Base-by-base conservation (phyloP, 2,888 invertebrate genomes). In the Oscheius onirici region DNA sequence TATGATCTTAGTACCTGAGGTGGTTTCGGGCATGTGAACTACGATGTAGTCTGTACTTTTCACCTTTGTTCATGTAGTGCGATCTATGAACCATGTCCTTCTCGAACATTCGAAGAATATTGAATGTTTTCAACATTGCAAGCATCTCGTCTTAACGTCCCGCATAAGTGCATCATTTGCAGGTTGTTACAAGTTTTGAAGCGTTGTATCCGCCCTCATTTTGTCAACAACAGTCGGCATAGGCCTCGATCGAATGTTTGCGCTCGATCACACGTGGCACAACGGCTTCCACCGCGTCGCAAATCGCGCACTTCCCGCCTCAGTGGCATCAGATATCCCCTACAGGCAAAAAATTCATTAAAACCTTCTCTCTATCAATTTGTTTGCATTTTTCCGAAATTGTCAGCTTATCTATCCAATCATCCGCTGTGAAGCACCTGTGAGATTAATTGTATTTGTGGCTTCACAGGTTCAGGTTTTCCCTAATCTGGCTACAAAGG, bases 151-250 rank as follows among this genome's bases (percentile, higher is more conserved):
- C n/a, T n/a, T n/a, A 51, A 57, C 41, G 40, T 58, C 58, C 20
- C 20, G 11, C 17, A 3, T 41, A 15, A 58, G 40, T 58, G 34
- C 34, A 34, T 34, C 34, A 6, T 34, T 34, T 34, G 34, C 34
- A 34, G 34, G n/a, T n/a, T n/a, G n/a, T 34, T 17, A 26, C 28
- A 24, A 41, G 58, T 58, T 41, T 40, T 22, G 24, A 58, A n/a
- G 13, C 26, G 22, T 46, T 44, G 15, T 41, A 44, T 28, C n/a
- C 63, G 26, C 26, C 49, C 63, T 63, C 63, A 63, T 63, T 63
- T 63, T 63, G 63, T 63, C 63, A 63, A 63, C 63, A 63, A 63
- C 49, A 63, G 63, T 63, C 63, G 63, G 49, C 63, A 63, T 63
- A 63, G 49, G 49, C 46, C 49, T 49, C 63, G 63, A 63, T 63